Base-by-base conservation (phyloP, 1,140 invertebrate genomes). In the Philaenus spumarius region DNA sequence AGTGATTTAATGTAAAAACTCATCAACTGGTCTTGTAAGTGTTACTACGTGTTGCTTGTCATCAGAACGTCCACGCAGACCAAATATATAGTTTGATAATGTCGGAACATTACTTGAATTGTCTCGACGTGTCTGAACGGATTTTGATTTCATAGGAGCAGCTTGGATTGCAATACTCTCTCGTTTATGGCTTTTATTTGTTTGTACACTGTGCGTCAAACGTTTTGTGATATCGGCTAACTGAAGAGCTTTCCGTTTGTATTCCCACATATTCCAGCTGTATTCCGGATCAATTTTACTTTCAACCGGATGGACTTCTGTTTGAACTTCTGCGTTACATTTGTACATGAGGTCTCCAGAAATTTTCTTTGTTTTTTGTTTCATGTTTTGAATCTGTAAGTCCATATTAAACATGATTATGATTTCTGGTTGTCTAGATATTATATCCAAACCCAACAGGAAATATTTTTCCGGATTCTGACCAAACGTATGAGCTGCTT, bases 181-280 rank as follows among this genome's bases (percentile, higher is more conserved):
- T 12, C 53, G 6, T n/a, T 45, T 45, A 40, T 42, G 15, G 19
- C 39, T 55, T 11, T 45, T 14, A 9, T 15, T 5, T 34, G 53
- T 55, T 26, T 55, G 53, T 11, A 5, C n/a, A 40, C 39, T 45
- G 22, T 43, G 39, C 12, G 53, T 55, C 4, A 20, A 12, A 3
- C 15, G 24, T 12, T 55, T 42, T 12, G 35, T 42, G 4, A 55
- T 45, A 26, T 55, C 26, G 1, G 53, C 40, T 39, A 55, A 22
- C 17, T 34, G 20, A 23, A 55, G 14, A 43, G 53, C 53, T 23
- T 46, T 17, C n/a, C 53, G 37, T 40, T 55, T 55, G 22, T 45
- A 55, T 17, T 55, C 53, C 53, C 53, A 55, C 12, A 45, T 46
- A 22, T 46, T 55, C 39, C 39, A 55, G 7, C 35, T 42, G 53